Percentiles rank a stretch among this genome's conserved stretches.
Evolutionary conservation across 2,888 invertebrate species (phyloP).

Genomic region (Amphipoea lucens): DNA sequence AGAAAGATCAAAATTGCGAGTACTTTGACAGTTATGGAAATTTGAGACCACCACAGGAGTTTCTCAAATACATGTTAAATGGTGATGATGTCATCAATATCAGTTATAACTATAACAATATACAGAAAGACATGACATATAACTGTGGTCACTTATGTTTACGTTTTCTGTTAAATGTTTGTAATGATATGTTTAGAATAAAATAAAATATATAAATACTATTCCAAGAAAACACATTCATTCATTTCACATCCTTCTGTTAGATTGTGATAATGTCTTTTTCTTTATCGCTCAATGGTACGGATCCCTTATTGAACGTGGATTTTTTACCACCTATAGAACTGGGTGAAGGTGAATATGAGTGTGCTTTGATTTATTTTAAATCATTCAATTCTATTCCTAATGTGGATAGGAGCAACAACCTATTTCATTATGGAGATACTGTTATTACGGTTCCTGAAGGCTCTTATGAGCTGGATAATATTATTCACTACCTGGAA

Average conservation of each 20-base stretch:
- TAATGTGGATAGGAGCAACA: slow-evolving; percentile 44
- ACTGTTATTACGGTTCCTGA: slow-evolving; percentile 21
- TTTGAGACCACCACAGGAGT: slow-evolving; percentile 12
- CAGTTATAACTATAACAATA: slow-evolving; percentile 4
- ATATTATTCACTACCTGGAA: slow-evolving; percentile 1
- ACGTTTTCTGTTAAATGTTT: neutral
- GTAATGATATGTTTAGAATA: neutral
- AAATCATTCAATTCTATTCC: slow-evolving; percentile 47
- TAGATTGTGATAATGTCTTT: neutral
- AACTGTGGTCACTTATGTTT: slow-evolving; percentile 4
- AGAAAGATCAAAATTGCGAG: slow-evolving; percentile 26
- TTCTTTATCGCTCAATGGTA: neutral
- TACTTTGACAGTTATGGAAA: slow-evolving; percentile 28
- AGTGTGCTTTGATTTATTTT: slow-evolving; percentile 34
- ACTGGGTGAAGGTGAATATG: slow-evolving; percentile 14
- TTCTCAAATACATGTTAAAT: neutral
- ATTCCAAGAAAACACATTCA: neutral
- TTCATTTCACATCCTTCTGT: slow-evolving; percentile 4
- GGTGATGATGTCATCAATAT: slow-evolving; percentile 1
- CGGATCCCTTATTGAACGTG: neutral
- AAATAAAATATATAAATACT: neutral
- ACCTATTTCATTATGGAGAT: slow-evolving; percentile 36
- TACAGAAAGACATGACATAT: neutral
- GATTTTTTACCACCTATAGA: slow-evolving; percentile 1
- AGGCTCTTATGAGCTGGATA: slow-evolving; percentile 6